These are phyloP conservation scores for Sinodicranocentrus sp. DNA, from an alignment of 2,888 invertebrate genomes.

Conservation along the genomic window DNA sequence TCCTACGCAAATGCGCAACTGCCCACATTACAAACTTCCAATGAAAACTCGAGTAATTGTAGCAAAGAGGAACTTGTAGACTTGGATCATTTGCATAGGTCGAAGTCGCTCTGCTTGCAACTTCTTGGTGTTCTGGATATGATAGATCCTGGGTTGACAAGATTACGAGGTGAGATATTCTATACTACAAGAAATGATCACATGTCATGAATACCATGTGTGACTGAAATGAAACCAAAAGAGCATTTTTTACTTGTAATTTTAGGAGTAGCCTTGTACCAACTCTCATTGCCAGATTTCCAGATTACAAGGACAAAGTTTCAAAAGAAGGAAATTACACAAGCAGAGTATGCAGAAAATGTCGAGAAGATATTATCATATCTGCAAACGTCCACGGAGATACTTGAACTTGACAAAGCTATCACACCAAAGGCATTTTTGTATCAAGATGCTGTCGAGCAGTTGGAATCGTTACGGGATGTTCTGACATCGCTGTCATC, in stretches of 20 bases:
- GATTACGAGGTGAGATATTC: conserved; percentile 61
- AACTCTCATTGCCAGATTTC: conserved; percentile 58
- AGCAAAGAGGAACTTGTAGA: conserved; percentile 32
- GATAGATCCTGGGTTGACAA: conserved; percentile 63
- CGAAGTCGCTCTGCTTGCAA: conserved; percentile 54
- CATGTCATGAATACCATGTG: not conserved
- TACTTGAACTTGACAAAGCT: conserved; percentile 56
- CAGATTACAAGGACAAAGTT: conserved; percentile 39
- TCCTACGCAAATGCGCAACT: conserved; percentile 23
- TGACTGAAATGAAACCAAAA: not conserved
- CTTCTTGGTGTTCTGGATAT: conserved; percentile 59
- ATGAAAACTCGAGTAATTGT: not conserved
- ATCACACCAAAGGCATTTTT: conserved; percentile 27
- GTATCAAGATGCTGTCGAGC: not conserved
- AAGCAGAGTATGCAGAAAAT: conserved; percentile 36
- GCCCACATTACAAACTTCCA: not conserved
- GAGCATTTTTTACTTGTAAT: not conserved
- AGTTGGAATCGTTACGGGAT: not conserved
- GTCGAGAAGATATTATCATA: conserved; percentile 43
- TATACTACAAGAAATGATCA: not conserved
- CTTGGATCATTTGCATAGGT: conserved; percentile 40
- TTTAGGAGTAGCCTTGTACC: conserved; percentile 68
- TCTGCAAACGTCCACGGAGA: conserved; percentile 51
- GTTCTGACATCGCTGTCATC: not conserved
- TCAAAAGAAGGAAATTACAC: conserved; percentile 31